Base-by-base conservation (phyloP, 2,888 invertebrate species). In the Papilio protenor region DNA sequence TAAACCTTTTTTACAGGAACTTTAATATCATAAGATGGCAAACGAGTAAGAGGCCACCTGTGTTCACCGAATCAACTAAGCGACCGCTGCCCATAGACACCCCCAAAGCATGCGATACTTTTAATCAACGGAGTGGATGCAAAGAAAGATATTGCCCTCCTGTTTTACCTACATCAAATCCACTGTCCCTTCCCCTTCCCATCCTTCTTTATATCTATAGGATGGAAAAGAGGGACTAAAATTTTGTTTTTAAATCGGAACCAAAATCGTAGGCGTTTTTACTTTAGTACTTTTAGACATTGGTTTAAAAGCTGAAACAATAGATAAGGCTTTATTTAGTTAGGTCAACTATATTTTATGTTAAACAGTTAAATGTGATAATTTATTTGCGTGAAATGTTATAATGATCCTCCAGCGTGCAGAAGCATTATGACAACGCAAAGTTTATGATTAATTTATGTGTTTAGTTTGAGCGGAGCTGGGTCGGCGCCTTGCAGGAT, bases 381-480 rank as follows among this genome's bases (percentile, higher is more conserved):
- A 66, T 69, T 52, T 75, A 66, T 75, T 75, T 72, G 49, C 66
- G 10, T 73, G 77, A 73, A 45, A 77, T 71, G 49, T 52, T 52
- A 72, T 64, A 77, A 77, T 61, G 70, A 49, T 70, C 33, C 77
- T 66, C 74, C 21, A 49, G 77, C 70, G 74, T 71, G 70, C 49
- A 59, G 21, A 45, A 66, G 55, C 77, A 61, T 55, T 64, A 64
- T 77, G 73, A 73, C 27, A 74, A 71, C 70, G 49, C 74, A 70
- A 77, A 77, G 77, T 77, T 77, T 77, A 61, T 77, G 74, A 77
- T 77, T 74, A 77, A 77, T 77, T 77, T 77, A 73, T 69, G 77
- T 77, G 45, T 69, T 69, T 73, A 77, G 72, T 70, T 74, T 74
- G 27, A 66, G 52, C 69, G 69, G 45, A 59, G 73, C 55, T 66